Conservation (phyloP, 2,888 invertebrate species). For the Macrosiphum euphorbiae region DNA sequence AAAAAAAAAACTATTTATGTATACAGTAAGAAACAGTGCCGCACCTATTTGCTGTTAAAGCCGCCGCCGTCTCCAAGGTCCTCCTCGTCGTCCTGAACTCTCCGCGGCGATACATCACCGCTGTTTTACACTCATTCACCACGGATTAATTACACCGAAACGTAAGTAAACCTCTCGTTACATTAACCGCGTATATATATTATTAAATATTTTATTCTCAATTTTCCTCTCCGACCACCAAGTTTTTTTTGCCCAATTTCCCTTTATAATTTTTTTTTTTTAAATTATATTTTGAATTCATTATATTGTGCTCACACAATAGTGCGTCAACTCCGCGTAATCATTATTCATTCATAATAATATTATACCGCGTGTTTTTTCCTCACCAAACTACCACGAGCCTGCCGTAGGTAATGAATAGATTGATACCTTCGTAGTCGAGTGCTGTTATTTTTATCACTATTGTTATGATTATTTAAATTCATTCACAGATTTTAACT, state of each 20-base stretch:
- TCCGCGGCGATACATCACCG: not conserved
- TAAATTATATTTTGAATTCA: not conserved
- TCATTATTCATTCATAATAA: not conserved
- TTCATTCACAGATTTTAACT: not conserved
- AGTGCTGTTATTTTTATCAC: not conserved
- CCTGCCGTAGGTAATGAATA: not conserved
- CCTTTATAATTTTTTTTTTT: not conserved
- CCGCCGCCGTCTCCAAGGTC: conserved; percentile 36
- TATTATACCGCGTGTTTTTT: not conserved
- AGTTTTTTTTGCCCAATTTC: not conserved
- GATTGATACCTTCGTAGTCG: not conserved
- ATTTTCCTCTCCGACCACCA: not conserved
- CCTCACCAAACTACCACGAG: not conserved
- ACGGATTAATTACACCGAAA: conserved; percentile 28
- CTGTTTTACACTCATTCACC: conserved; percentile 33
- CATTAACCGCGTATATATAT: not conserved
- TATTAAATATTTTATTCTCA: not conserved
- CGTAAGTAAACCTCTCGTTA: conserved; percentile 39
- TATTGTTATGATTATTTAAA: not conserved
- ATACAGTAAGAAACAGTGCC: conserved; percentile 34
- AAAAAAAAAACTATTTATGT: conserved; percentile 9
- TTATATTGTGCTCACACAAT: not conserved
- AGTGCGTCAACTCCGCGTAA: not conserved
- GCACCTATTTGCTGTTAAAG: conserved; percentile 40
- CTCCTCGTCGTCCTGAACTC: conserved; percentile 12